These are phyloP conservation scores for Pogonomyrmex barbatus DNA, from an alignment of 1,140 invertebrate species.

Conservation along the genomic window DNA sequence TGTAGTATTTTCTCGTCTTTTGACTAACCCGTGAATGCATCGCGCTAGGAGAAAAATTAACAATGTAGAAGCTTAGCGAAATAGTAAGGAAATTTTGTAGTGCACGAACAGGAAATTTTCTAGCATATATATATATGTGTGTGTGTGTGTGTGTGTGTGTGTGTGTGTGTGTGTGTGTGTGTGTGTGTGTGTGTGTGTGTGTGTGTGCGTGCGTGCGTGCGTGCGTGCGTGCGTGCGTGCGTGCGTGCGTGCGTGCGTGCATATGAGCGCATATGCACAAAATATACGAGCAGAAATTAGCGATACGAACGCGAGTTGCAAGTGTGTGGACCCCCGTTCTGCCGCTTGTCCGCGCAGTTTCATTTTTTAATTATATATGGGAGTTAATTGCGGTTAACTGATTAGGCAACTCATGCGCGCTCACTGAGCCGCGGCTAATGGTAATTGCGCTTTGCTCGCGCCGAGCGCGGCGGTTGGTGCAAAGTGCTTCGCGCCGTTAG, in stretches of 20 bases:
- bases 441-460: conserved; percentile 51
- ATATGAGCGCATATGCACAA: no score
- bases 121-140: neutral
- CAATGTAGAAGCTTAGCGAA: neutral
- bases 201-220: no score
- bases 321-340: neutral
- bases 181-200: no score
- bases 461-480: conserved; percentile 12
- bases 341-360: conserved; percentile 13
- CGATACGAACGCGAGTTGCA: neutral
- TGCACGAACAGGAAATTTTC: neutral
- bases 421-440: conserved; percentile 39
- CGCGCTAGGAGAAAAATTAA: neutral
- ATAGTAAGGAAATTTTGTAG: neutral
- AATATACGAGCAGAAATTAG: conserved; percentile 15
- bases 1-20: conserved; percentile 10
- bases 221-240: no score
- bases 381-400: conserved; percentile 53
- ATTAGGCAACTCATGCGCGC: conserved; percentile 47
- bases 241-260: no score
- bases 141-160: no score
- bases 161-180: no score
- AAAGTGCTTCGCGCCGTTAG: conserved; percentile 51
- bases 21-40: conserved; percentile 6
- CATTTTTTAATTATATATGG: conserved; percentile 43